Percentiles rank a stretch among this genome's conserved stretches.
phyloP scores from a whole-genome alignment of 2,888 invertebrate genomes.

The Carpatolechia fugitivella region DNA sequence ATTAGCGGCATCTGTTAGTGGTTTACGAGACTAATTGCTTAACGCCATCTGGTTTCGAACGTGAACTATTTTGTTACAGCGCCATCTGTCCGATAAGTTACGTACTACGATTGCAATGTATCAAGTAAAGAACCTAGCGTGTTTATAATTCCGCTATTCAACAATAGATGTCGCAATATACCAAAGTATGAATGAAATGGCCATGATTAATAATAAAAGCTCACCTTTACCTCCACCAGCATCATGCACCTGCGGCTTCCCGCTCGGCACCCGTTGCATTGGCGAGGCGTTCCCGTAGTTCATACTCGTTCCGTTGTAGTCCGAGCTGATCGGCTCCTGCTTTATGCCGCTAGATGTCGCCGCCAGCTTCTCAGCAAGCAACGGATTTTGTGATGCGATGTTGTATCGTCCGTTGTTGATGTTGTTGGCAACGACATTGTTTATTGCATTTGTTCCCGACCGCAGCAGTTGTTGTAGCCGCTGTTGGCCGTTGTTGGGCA shows the following conservation, averaged over 20 bases:
- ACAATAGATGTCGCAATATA: slow-evolving; percentile 38
- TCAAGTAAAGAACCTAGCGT: neutral
- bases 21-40: neutral
- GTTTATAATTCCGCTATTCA: slow-evolving; percentile 28
- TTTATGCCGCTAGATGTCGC: slow-evolving; percentile 85
- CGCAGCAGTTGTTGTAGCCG: slow-evolving; percentile 67
- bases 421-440: slow-evolving; percentile 64
- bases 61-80: slow-evolving; percentile 15
- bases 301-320: slow-evolving; percentile 73
- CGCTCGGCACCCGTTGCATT: slow-evolving; percentile 76
- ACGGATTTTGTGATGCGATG: slow-evolving; percentile 91
- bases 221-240: slow-evolving; percentile 79
- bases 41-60: slow-evolving; percentile 42
- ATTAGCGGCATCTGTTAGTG: slow-evolving; percentile 44
- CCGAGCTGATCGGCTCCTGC: slow-evolving; percentile 73
- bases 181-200: neutral
- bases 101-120: neutral
- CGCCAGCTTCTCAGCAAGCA: slow-evolving; percentile 89
- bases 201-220: slow-evolving; percentile 33
- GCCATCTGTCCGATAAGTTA: neutral
- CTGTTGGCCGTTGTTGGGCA: slow-evolving; percentile 68
- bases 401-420: slow-evolving; percentile 83
- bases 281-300: slow-evolving; percentile 74
- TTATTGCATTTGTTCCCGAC: slow-evolving; percentile 71
- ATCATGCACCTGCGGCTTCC: slow-evolving; percentile 74